A percentile compares a stretch with the other conserved stretches of the same genome.
Conservation (phyloP, 1,140 invertebrate genomes). For the Aphaenogaster ashmeadi region DNA sequence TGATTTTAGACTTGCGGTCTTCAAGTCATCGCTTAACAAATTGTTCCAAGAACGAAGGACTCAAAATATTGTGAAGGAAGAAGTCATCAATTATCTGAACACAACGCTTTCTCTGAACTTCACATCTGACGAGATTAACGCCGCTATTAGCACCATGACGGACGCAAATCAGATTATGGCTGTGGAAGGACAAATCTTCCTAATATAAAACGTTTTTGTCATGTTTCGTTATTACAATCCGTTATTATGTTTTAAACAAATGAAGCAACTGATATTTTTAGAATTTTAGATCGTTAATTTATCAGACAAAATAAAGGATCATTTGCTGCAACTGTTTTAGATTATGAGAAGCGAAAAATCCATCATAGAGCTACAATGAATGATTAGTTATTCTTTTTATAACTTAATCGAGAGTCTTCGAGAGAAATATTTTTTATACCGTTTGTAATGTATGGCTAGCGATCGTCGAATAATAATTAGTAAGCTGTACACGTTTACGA, state of each 20-base stretch:
- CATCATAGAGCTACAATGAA: background rate
- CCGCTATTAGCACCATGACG: constrained; percentile 94
- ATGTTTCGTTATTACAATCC: constrained; percentile 28
- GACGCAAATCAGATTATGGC: constrained; percentile 97
- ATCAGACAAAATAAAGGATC: background rate
- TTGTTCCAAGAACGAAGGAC: constrained; percentile 91
- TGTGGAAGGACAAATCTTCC: constrained; percentile 95
- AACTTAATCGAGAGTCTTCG: background rate
- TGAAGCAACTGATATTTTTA: background rate
- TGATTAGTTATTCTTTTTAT: constrained; percentile 13
- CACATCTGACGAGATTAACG: constrained; percentile 91
- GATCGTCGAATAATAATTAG: constrained; percentile 2
- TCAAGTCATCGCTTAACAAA: constrained; percentile 89
- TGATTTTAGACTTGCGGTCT: constrained; percentile 88
- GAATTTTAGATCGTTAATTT: background rate
- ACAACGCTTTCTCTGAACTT: constrained; percentile 89
- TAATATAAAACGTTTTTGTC: constrained; percentile 89
- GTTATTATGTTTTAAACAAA: constrained; percentile 14
- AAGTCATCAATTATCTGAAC: constrained; percentile 89
- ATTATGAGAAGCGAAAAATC: background rate
- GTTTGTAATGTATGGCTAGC: constrained; percentile 5
- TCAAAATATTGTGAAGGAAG: constrained; percentile 89
- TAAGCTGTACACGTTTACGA: constrained; percentile 25
- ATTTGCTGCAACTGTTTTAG: background rate
- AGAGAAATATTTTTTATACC: constrained; percentile 34